A percentile compares a stretch with the other conserved stretches of the same genome.
phyloP scores from a whole-genome alignment of 1,140 invertebrate genomes.

The Galleria mellonella region DNA sequence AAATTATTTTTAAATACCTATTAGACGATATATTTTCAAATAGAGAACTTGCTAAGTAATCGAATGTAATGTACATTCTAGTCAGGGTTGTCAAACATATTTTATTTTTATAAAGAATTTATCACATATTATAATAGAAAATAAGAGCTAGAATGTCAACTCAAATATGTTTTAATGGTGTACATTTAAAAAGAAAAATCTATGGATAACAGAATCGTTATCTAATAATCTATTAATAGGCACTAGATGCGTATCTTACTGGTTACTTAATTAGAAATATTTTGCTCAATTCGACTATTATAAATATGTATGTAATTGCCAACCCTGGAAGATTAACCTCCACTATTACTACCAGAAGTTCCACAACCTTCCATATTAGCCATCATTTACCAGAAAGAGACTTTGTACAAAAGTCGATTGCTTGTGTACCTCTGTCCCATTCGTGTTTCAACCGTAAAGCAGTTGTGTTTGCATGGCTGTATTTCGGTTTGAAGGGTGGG shows the following conservation, averaged over 20 bases:
- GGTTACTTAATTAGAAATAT: too few relatives aligned
- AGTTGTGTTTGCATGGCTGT: too few relatives aligned
- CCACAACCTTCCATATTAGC: too few relatives aligned
- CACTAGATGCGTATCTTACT: not conserved
- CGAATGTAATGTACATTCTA: conserved; percentile 27
- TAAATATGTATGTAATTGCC: not conserved
- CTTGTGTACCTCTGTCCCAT: too few relatives aligned
- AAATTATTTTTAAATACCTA: not conserved
- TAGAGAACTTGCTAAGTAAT: conserved; percentile 51
- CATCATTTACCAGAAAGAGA: too few relatives aligned
- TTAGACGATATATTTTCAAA: not conserved
- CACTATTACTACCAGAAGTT: too few relatives aligned
- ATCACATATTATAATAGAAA: not conserved
- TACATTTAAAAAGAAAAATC: not conserved
- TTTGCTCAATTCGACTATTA: not conserved
- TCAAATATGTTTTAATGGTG: not conserved
- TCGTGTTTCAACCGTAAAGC: too few relatives aligned
- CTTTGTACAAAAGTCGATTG: too few relatives aligned
- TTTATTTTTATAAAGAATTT: not conserved
- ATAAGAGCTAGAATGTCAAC: not conserved
- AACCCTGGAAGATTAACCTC: too few relatives aligned
- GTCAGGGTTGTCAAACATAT: not conserved
- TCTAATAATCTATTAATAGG: not conserved
- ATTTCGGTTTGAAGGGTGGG: too few relatives aligned
- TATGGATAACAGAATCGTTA: not conserved